Evolutionary conservation across 2,797 vertebrate species (phyloP).

Genomic region (Pogonophryne albipinna): DNA sequence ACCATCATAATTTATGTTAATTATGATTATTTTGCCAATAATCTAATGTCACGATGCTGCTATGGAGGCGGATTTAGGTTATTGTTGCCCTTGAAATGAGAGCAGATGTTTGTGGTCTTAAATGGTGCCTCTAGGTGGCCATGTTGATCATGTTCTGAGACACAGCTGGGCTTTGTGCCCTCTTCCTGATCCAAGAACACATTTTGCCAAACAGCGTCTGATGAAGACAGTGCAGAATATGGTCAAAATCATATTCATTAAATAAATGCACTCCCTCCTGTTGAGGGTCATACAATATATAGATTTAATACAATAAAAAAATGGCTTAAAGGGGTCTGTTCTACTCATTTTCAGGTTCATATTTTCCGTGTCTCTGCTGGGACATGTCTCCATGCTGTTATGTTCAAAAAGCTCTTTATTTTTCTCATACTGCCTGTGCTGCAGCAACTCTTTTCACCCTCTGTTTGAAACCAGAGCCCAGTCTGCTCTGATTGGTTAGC

Average conservation of each 20-base stretch:
- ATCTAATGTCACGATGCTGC: slow-evolving; percentile 62
- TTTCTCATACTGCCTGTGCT: too few species aligned
- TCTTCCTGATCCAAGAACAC: slow-evolving; percentile 3
- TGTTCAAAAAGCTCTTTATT: too few species aligned
- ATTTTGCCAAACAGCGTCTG: slow-evolving; percentile 22
- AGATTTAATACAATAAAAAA: not conserved
- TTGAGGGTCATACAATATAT: not conserved
- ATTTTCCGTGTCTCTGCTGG: too few species aligned
- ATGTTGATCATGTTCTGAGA: slow-evolving; percentile 55
- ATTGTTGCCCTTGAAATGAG: slow-evolving; percentile 56
- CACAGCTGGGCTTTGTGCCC: not conserved
- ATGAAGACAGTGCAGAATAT: not conserved
- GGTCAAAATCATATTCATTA: not conserved
- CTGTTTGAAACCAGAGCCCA: too few species aligned
- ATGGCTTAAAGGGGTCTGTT: not conserved
- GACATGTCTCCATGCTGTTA: too few species aligned
- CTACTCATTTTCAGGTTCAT: too few species aligned
- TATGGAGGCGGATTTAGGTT: slow-evolving; percentile 68
- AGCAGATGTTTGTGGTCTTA: slow-evolving; percentile 53
- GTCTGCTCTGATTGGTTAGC: too few species aligned
- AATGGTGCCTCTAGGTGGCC: slow-evolving; percentile 73
- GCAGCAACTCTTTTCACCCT: too few species aligned
- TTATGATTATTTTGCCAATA: slow-evolving; percentile 72
- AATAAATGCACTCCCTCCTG: not conserved
- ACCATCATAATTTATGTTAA: slow-evolving; percentile 74